phyloP scores from a whole-genome alignment of 2,113 vertebrate genomes.

The Gobius niger region DNA sequence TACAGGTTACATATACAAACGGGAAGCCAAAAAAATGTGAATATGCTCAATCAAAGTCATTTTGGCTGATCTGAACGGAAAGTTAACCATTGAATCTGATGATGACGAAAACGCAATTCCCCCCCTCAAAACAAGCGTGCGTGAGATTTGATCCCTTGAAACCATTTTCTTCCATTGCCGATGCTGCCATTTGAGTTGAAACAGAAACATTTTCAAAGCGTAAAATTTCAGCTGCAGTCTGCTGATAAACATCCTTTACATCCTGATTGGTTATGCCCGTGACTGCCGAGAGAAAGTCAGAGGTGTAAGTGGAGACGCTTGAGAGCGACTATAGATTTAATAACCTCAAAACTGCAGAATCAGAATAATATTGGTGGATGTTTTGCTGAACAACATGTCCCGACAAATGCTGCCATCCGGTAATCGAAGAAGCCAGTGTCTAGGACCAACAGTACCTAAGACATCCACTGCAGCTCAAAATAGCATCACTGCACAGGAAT shows the following conservation, averaged over 20 bases:
- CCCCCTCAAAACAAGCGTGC: slow-evolving; percentile 52
- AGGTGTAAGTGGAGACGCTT: slow-evolving; percentile 22
- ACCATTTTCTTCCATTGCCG: slow-evolving; percentile 65
- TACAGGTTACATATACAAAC: slow-evolving; percentile 42
- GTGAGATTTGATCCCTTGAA: slow-evolving; percentile 65
- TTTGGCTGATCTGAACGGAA: slow-evolving; percentile 33
- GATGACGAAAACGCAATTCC: slow-evolving; percentile 66
- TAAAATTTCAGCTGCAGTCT: slow-evolving; percentile 52
- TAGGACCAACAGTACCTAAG: slow-evolving; percentile 44
- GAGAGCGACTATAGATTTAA: slow-evolving; percentile 16
- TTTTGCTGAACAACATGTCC: slow-evolving; percentile 32
- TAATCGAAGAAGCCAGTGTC: slow-evolving; percentile 41
- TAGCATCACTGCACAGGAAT: slow-evolving; percentile 6
- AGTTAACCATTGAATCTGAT: slow-evolving; percentile 69
- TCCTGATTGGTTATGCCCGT: slow-evolving; percentile 31
- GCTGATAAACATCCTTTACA: slow-evolving; percentile 53
- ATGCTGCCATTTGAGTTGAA: slow-evolving; percentile 57
- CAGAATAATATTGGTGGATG: slow-evolving; percentile 17
- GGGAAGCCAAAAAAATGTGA: slow-evolving; percentile 23
- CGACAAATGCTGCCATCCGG: slow-evolving; percentile 27
- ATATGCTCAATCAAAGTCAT: slow-evolving; percentile 31
- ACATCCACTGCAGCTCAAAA: slow-evolving; percentile 41
- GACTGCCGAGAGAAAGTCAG: slow-evolving; percentile 27
- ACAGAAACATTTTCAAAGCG: slow-evolving; percentile 53
- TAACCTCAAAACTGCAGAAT: slow-evolving; percentile 5